phyloP scores from a whole-genome alignment of 2,888 invertebrate genomes.

The Patella caerulea region DNA sequence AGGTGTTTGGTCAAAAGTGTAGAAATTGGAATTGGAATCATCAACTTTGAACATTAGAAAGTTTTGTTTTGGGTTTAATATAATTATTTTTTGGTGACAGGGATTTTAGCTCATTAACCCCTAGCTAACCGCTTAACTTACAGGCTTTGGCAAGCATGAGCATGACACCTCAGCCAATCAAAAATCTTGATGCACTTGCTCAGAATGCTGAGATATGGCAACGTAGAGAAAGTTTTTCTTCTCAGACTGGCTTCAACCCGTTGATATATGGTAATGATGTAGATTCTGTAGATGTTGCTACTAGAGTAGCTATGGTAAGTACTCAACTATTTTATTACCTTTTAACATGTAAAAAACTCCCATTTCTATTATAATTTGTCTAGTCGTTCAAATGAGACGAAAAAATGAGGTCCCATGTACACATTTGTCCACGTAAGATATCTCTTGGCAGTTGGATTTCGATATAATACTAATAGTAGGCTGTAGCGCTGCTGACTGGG shows the following conservation, averaged over 20 bases:
- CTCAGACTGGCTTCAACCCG: conserved; percentile 79
- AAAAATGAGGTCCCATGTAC: too few relatives aligned
- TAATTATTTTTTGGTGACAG: neutral
- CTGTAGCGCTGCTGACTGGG: too few relatives aligned
- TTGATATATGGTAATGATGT: conserved; percentile 84
- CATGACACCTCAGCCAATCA: conserved; percentile 74
- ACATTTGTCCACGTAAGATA: too few relatives aligned
- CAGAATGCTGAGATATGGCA: conserved; percentile 69
- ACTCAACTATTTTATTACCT: neutral
- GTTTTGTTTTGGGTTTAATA: neutral
- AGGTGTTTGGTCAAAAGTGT: too few relatives aligned
- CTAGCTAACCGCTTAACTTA: conserved; percentile 29
- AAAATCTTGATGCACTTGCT: conserved; percentile 72
- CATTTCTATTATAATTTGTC: neutral
- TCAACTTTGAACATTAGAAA: too few relatives aligned
- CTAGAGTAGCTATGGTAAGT: conserved; percentile 94
- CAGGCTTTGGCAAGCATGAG: conserved; percentile 88
- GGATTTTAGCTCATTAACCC: neutral
- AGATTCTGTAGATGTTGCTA: conserved; percentile 98
- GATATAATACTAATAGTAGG: too few relatives aligned
- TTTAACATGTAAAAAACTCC: neutral
- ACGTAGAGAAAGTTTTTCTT: conserved; percentile 64
- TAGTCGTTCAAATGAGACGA: too few relatives aligned
- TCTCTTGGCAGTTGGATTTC: too few relatives aligned
- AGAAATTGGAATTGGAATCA: too few relatives aligned